Evolutionary conservation across 1,140 invertebrate genomes (phyloP), one percentile per base, ranked within the genome.

Genomic region (Daktulosphaira vitifoliae): DNA sequence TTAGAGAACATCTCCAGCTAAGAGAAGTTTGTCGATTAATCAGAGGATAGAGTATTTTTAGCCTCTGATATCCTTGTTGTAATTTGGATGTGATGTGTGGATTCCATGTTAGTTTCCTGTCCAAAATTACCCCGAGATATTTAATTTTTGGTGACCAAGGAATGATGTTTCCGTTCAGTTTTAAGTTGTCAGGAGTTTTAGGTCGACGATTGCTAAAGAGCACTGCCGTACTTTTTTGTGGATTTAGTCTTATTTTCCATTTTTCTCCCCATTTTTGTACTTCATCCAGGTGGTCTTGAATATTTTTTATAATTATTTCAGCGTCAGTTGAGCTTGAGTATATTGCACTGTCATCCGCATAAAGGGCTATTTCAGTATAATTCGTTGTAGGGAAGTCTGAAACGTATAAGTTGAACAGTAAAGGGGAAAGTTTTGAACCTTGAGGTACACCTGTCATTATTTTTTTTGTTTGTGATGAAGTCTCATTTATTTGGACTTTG

Each of bases 361-460:
- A 50, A 9, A 50, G 15, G 15, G 11, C 11, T 50, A 26, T 26
- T 50, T 50, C 48, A 15, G 48, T 50, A 6, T 50, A 23, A 11
- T 13, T 22, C 15, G 15, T 26, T 4, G 48, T 50, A 23, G 25
- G 15, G 9, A 48, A 48, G 4, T 48, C 44, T 16, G 44, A 48
- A 5, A 48, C 18, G 44, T 22, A 11, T 48, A 48, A 20, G 44
- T 48, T 48, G 39, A 54, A 66, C 1, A 66, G 39, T 22, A 56
- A 38, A 6, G 65, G 65, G 16, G 18, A 51, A 9, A 66, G 15
- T 23, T 46, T 33, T 20, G 50, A 54, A 5, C 65, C 65, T 22
- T 56, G 51, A 37, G 52, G 65, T n/a, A 66, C 65, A 1, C 50
- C 33, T 42, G 67, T 54, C 22, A 42, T 11, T 2, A 67, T 54